A percentile compares a stretch with the other conserved stretches of the same genome.
phyloP scores from a whole-genome alignment of 1,140 invertebrate genomes.

The Drosophila mauritiana region DNA sequence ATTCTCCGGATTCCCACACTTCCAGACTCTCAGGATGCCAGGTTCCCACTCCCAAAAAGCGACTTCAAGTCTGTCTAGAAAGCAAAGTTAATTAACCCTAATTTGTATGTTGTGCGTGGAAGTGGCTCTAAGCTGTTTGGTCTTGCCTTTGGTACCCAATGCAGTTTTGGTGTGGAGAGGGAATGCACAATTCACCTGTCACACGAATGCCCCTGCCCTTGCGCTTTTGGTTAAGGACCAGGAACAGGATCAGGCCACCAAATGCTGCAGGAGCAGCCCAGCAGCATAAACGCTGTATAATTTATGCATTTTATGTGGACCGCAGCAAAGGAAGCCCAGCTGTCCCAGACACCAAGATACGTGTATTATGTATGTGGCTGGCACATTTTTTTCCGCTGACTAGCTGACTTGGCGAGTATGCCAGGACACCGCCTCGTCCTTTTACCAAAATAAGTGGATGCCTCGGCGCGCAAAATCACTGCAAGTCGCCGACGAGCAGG shows the following conservation, averaged over 20 bases:
- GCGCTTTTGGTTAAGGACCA: not conserved
- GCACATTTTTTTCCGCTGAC: slow-evolving; percentile 41
- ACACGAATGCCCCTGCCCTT: slow-evolving; percentile 7
- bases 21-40: not conserved
- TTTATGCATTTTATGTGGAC: slow-evolving; percentile 80
- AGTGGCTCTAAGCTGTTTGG: slow-evolving; percentile 13
- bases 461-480: slow-evolving; percentile 39
- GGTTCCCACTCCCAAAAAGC: not conserved
- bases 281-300: slow-evolving; percentile 73
- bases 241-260: not conserved
- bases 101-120: slow-evolving; percentile 60
- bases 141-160: not conserved
- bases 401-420: slow-evolving; percentile 53
- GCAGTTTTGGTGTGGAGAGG: slow-evolving; percentile 15
- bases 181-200: slow-evolving; percentile 66
- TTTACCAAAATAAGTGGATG: slow-evolving; percentile 27
- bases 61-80: slow-evolving; percentile 47
- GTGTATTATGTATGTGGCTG: slow-evolving; percentile 74
- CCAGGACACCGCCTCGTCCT: not conserved
- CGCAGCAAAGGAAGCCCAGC: slow-evolving; percentile 70
- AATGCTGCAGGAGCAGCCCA: slow-evolving; percentile 8
- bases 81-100: slow-evolving; percentile 76
- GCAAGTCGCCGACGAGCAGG: slow-evolving; percentile 51
- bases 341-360: slow-evolving; percentile 76
- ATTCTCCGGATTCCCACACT: not conserved